Base-by-base conservation (phyloP, 2,888 invertebrate species). In the Catocala fraxini region DNA sequence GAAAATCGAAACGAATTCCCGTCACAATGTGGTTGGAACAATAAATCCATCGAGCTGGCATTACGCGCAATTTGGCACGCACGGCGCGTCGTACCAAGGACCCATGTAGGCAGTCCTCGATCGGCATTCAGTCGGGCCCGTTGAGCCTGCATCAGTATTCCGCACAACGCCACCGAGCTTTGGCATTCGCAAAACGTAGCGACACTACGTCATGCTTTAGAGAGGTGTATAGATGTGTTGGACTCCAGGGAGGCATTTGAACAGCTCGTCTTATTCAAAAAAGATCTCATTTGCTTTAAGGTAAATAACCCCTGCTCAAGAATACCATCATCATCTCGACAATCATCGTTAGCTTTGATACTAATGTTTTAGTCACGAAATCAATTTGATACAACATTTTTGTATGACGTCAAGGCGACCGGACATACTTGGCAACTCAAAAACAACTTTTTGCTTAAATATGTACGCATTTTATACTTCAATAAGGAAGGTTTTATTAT, bases 171-270 rank as follows among this genome's bases (percentile, higher is more conserved):
- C 56, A 59, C 57, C 65, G 63, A 35, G 68, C 71, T 75, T 88
- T 84, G 79, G 84, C 82, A 91, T 85, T 83, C 92, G 84, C 79
- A 72, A 81, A 84, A 86, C 91, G 92, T 89, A 84, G 74, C 81
- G 75, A 76, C 89, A 83, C 92, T 92, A 93, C 93, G 93, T 92
- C 93, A 93, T 89, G 89, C 86, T 84, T 87, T 84, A 84, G 85
- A 80, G 81, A 87, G 88, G 88, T 89, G 84, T 80, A 80, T 82
- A 78, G 72, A 79, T 80, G 82, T 79, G 81, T 71, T 72, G 68
- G 51, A 43, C 11, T 12, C 56, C 92, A 90, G 91, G 79, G 83
- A 49, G 75, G 91, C 68, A 91, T 56, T 88, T 39, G 9, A 54
- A 65, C 35, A 34, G 6, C 6, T n/a, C 34, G 3, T 4, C 11